These are phyloP conservation scores for Pipistrellus kuhlii DNA, from an alignment of 2,797 vertebrate species.

Conservation along the genomic window DNA sequence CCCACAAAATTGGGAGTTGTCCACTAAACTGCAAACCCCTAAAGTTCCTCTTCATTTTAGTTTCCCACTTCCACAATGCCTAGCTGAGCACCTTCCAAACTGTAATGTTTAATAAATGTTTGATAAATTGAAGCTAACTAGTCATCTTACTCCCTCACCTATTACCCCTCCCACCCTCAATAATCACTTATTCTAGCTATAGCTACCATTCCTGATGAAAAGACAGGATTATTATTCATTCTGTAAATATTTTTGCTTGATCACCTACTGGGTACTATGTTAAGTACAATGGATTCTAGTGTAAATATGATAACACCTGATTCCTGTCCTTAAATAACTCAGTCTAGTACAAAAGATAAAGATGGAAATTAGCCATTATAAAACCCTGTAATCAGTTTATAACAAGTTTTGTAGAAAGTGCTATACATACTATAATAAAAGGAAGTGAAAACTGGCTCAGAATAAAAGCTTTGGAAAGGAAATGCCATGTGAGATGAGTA, in stretches of 20 bases:
- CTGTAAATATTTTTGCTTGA: not conserved
- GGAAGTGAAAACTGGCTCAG: slow-evolving; percentile 12
- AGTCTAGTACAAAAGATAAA: slow-evolving; percentile 19
- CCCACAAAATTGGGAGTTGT: not conserved
- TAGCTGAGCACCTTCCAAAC: not conserved
- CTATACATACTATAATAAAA: not conserved
- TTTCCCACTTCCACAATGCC: slow-evolving; percentile 21
- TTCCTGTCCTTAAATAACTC: slow-evolving; percentile 29
- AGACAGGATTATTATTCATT: not conserved
- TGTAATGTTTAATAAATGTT: slow-evolving; percentile 4
- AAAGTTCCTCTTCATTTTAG: slow-evolving; percentile 20
- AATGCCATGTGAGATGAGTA: slow-evolving; percentile 31
- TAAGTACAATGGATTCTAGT: not conserved
- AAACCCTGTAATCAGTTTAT: slow-evolving; percentile 21
- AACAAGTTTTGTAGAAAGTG: slow-evolving; percentile 38
- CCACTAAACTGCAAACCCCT: not conserved
- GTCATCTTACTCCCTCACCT: not conserved
- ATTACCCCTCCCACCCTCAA: not conserved
- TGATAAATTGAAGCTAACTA: not conserved
- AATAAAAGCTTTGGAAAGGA: slow-evolving; percentile 52
- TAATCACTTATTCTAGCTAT: not conserved
- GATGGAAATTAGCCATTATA: not conserved
- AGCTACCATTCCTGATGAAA: slow-evolving; percentile 4
- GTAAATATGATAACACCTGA: slow-evolving; percentile 1
- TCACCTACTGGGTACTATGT: not conserved